phyloP scores from a whole-genome alignment of 53 echinoderm and acorn worm species.

The Holothuria leucospilota region DNA sequence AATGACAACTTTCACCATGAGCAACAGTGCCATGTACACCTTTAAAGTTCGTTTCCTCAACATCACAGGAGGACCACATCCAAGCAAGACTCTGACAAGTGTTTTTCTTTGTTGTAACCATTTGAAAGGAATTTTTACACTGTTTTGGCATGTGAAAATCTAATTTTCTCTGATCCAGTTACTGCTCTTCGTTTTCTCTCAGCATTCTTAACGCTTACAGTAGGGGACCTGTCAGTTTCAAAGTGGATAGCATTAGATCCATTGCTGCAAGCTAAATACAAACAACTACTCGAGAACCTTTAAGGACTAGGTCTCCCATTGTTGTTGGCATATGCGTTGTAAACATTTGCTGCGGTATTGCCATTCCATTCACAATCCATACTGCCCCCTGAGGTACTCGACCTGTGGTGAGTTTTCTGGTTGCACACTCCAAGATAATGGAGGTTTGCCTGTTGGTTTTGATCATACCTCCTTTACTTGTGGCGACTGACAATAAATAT shows the following conservation, averaged over 20 bases:
- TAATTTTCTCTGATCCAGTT: conserved; percentile 52
- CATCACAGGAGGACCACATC: conserved; percentile 14
- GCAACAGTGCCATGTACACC: conserved; percentile 34
- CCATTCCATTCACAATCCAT: conserved; percentile 68
- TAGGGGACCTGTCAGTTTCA: conserved; percentile 41
- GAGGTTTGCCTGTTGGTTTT: conserved; percentile 68
- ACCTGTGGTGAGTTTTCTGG: background rate
- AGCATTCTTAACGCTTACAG: conserved; percentile 52
- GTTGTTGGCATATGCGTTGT: conserved; percentile 48
- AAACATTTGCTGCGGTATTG: conserved; percentile 44
- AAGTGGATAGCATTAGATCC: conserved; percentile 24
- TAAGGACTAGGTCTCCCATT: conserved; percentile 47
- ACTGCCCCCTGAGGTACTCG: conserved; percentile 10
- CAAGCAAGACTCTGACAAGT: conserved; percentile 17
- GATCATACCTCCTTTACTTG: conserved; percentile 44
- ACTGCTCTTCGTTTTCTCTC: conserved; percentile 55
- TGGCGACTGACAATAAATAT: conserved; percentile 49
- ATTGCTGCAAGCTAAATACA: background rate
- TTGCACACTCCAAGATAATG: conserved; percentile 39
- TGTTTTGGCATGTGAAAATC: conserved; percentile 32
- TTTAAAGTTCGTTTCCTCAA: background rate
- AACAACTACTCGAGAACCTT: conserved; percentile 44
- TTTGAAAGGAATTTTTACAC: conserved; percentile 62
- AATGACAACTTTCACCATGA: conserved; percentile 43
- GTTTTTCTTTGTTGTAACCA: conserved; percentile 42